Evolutionary conservation across 2,888 invertebrate species (phyloP).

Genomic region (Tribolium freemani): DNA sequence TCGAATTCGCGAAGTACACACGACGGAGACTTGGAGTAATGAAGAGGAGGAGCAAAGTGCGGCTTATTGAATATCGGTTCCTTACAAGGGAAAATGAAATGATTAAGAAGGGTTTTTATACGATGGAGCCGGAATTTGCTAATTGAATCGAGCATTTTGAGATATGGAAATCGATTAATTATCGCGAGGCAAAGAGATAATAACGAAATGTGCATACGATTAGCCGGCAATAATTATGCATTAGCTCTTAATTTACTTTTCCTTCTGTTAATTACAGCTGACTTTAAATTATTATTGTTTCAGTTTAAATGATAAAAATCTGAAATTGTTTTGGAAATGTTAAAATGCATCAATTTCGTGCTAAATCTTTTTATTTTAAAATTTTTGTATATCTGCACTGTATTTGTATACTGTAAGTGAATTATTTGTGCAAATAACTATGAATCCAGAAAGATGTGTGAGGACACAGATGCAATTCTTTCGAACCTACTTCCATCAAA

Average conservation of each 20-base stretch:
- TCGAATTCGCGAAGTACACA: not conserved
- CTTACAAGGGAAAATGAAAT: not conserved
- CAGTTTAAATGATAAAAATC: too few species aligned
- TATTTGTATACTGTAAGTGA: too few species aligned
- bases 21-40: not conserved
- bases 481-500: too few species aligned
- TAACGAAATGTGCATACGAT: not conserved
- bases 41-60: constrained; percentile 11
- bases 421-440: too few species aligned
- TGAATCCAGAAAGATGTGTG: too few species aligned
- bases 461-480: too few species aligned
- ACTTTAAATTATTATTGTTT: not conserved
- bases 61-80: constrained; percentile 4
- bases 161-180: not conserved
- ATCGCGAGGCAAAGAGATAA: not conserved
- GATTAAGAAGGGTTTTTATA: not conserved
- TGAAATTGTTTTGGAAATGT: too few species aligned
- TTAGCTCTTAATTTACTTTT: not conserved
- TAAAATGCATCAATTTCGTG: too few species aligned
- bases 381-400: too few species aligned
- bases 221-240: not conserved
- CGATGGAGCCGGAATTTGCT: not conserved
- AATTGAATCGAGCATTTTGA: not conserved
- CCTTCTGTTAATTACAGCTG: not conserved
- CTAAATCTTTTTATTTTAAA: too few species aligned